Evolutionary conservation across 2,113 vertebrate species (phyloP), one percentile per base, ranked within the genome.

Genomic region (Corapipo altera): DNA sequence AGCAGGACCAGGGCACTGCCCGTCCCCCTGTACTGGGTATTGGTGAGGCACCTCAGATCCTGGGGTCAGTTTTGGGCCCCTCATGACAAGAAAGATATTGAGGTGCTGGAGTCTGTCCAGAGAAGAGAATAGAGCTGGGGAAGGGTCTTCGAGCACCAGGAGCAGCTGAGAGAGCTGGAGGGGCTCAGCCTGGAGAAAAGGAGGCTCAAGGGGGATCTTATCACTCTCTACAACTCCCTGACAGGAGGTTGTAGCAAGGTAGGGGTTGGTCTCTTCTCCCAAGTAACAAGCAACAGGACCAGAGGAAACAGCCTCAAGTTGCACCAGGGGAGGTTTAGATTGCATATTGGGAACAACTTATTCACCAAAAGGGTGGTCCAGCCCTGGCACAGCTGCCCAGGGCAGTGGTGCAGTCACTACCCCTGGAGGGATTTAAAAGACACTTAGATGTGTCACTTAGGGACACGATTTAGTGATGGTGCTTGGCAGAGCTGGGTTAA

Each of bases 1-100:
- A 77, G 28, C 35, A 59, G 76, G 55, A 89, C 1, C 1, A 37
- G 35, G 55, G 19, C 16, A 41, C 55, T 1, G 61, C 70, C 6
- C 0, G 1, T 12, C 1, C 54, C 43, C 32, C 59, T 59, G 39
- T 16, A 11, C 11, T 32, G 1, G 2, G 59, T 14, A 21, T 33
- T 51, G 61, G 32, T 12, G 59, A 35, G 71, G 59, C 30, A 48
- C 10, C 32, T 32, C 2, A 0, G 37, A 0, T 28, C 1, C 46
- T 48, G 33, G 3, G 33, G 7, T 33, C 39, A 61, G 26, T 15
- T 70, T n/a, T 59, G 59, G 41, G 15, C 5, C 17, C 28, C 37
- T 79, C 57, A n/a, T 10, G 12, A 5, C 57, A 46, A 26, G 32
- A 82, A 18, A 32, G 49, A 30, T 39, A 23, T 4, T 5, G 75